A percentile compares a stretch with the other conserved stretches of the same genome.
Conservation (phyloP, 2,888 invertebrate genomes). For the Tetragonula carbonaria region DNA sequence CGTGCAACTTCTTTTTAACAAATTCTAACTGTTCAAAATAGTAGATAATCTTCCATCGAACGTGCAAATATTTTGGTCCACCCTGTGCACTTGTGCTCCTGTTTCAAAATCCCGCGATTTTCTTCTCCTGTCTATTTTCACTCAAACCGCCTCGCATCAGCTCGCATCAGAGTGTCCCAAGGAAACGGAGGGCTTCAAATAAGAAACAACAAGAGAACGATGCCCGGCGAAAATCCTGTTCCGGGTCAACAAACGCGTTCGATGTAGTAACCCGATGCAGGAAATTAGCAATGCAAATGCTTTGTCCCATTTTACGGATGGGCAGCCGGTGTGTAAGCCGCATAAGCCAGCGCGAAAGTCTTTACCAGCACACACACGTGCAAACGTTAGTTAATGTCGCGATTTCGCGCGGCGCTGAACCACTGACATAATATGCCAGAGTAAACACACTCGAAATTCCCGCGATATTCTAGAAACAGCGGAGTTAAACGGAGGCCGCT, state of each 20-base stretch:
- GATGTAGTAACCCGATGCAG: slow-evolving; percentile 54
- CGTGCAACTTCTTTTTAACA: too few relatives aligned
- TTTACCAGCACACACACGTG: slow-evolving; percentile 59
- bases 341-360: slow-evolving; percentile 63
- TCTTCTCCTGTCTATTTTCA: too few relatives aligned
- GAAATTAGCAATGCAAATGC: slow-evolving; percentile 71
- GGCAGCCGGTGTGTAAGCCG: slow-evolving; percentile 63
- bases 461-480: slow-evolving; percentile 36
- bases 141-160: too few relatives aligned
- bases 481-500: slow-evolving; percentile 28
- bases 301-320: slow-evolving; percentile 67
- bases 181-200: background rate
- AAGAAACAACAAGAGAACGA: background rate
- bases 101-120: too few relatives aligned
- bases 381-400: slow-evolving; percentile 65
- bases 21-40: too few relatives aligned
- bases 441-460: slow-evolving; percentile 66
- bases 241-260: slow-evolving; percentile 51
- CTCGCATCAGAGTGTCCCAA: too few relatives aligned
- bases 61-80: too few relatives aligned
- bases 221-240: slow-evolving; percentile 39
- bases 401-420: slow-evolving; percentile 63
- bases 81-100: too few relatives aligned
- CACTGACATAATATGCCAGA: slow-evolving; percentile 62
- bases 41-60: too few relatives aligned